Conservation (phyloP, 2,797 vertebrate genomes). For the Enteromius afrohamiltoni region DNA sequence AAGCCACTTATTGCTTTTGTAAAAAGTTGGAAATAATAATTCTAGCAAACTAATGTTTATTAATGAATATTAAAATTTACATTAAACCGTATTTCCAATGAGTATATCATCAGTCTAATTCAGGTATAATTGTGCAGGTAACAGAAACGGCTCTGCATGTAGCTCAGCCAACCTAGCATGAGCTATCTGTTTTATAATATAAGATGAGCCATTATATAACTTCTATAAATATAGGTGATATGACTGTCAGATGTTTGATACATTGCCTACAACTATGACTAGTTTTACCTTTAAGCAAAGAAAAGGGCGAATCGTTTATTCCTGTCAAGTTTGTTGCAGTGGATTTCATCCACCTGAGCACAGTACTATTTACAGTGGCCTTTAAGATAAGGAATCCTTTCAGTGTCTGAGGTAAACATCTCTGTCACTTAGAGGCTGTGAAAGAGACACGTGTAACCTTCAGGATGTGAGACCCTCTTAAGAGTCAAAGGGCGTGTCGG, state of each 20-base stretch:
- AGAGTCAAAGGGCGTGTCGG: background rate
- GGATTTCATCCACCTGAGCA: slow-evolving; percentile 5
- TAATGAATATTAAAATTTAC: background rate
- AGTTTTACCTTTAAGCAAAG: slow-evolving; percentile 11
- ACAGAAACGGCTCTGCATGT: background rate
- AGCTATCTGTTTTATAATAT: background rate
- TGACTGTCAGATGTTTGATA: slow-evolving; percentile 19
- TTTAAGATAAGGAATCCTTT: slow-evolving; percentile 28
- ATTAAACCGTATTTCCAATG: background rate
- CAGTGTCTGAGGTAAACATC: slow-evolving; percentile 21
- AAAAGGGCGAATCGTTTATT: slow-evolving; percentile 11
- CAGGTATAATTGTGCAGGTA: background rate
- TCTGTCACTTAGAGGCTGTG: slow-evolving; percentile 12
- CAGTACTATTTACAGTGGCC: slow-evolving; percentile 19
- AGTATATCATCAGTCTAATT: background rate
- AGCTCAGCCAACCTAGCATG: background rate
- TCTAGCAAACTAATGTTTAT: background rate
- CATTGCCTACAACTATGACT: slow-evolving; percentile 17
- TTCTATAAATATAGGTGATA: background rate
- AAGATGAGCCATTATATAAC: background rate
- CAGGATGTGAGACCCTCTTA: slow-evolving; percentile 20
- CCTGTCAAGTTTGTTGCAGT: background rate
- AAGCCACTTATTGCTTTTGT: background rate
- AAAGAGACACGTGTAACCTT: slow-evolving; percentile 30
- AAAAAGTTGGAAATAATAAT: background rate